Base-by-base conservation (phyloP, 2,797 vertebrate genomes). In the Crocodylus rhombifer region DNA sequence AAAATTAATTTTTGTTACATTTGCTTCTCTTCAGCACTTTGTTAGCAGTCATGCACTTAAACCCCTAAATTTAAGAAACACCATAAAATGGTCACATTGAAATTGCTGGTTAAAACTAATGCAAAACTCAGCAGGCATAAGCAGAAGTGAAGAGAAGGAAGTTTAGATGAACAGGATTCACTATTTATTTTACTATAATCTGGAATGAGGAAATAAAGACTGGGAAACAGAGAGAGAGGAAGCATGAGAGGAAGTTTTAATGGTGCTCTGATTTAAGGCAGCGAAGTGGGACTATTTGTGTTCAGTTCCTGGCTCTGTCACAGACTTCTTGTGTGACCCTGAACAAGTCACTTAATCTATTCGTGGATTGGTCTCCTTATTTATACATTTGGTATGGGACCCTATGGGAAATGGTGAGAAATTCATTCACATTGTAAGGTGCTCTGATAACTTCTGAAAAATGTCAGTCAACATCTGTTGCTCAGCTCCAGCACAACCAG, bases 321-420 rank as follows among this genome's bases (percentile, higher is more conserved):
- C 55, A 8, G 36, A 56, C 12, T 55, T 5, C 14, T 0, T 0
- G 28, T 1, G 20, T 0, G 2, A 92, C 30, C 78, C 36, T 60
- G 67, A 84, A 77, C 78, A 65, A 78, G 56, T 11, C 60, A 25
- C 28, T 63, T 33, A 64, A 64, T 64, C 14, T 6, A 26, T n/a
- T 64, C 14, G 6, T 64, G 28, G 14, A 14, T 64, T 16, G 16
- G 25, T 58, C 81, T 91, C 80, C 82, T 82, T 63, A 5, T 14
- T 77, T 57, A 30, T 76, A 30, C 18, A 20, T n/a, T 56, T 18
- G 11, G 4, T 14, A 30, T 23, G 28, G 18, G 42, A 20, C 3
- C 1, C 26, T 20, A 56, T 56, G 42, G 42, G 42, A 9, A 42
- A 42, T 9, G 7, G 42, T 9, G 9, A 42, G 42, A 42, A 42